phyloP scores from a whole-genome alignment of 2,888 invertebrate species.

The Patella depressa region DNA sequence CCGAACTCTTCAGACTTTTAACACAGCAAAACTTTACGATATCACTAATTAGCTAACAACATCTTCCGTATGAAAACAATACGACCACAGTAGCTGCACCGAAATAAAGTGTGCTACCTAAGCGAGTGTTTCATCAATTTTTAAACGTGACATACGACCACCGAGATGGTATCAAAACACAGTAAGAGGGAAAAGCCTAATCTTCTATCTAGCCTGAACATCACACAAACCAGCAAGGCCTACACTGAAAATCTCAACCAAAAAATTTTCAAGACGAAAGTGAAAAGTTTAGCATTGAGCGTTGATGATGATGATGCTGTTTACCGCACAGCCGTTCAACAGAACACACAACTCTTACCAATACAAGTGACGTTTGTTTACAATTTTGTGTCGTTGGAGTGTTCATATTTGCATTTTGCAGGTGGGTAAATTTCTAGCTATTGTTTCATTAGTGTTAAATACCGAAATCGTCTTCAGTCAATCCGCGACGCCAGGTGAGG shows the following conservation, averaged over 20 bases:
- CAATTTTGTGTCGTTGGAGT: not conserved
- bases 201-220: not conserved
- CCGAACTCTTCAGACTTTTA: too few relatives aligned
- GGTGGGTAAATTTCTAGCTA: slow-evolving; percentile 10
- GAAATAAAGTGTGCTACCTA: too few relatives aligned
- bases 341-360: not conserved
- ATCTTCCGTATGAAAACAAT: too few relatives aligned
- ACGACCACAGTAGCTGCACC: too few relatives aligned
- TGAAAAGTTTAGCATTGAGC: slow-evolving; percentile 3
- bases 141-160: not conserved
- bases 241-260: not conserved
- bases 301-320: not conserved
- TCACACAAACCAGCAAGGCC: not conserved
- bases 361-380: not conserved
- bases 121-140: too few relatives aligned
- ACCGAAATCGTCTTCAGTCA: not conserved
- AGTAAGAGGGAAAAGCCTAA: slow-evolving; percentile 3
- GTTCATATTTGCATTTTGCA: slow-evolving; percentile 2
- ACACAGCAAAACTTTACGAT: too few relatives aligned
- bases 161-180: not conserved
- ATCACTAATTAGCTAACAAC: too few relatives aligned
- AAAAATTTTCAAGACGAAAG: not conserved
- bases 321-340: not conserved
- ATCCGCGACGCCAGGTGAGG: slow-evolving; percentile 1
- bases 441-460: slow-evolving; percentile 10